These are phyloP conservation scores for Drosophila peninsularis DNA, from an alignment of 2,888 invertebrate genomes.

Conservation along the genomic window DNA sequence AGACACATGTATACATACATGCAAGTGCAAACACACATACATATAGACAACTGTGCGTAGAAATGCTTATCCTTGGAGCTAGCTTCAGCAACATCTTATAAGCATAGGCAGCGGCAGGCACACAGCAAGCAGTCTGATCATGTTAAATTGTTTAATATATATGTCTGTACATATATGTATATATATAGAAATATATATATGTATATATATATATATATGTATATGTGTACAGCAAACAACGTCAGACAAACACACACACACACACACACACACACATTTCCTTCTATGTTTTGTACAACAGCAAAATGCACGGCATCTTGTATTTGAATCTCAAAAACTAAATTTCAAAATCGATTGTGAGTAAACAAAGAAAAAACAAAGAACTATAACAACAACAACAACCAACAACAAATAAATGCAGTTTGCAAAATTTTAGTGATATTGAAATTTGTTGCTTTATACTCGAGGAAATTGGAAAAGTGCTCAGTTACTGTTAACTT, in stretches of 20 bases:
- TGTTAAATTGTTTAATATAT: conserved; percentile 42
- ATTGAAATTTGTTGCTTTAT: conserved; percentile 27
- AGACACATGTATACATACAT: neutral
- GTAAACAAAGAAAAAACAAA: conserved; percentile 9
- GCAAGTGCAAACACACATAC: neutral
- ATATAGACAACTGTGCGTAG: neutral
- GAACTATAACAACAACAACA: conserved; percentile 10
- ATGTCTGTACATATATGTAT: conserved; percentile 9
- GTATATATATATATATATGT: conserved; percentile 16
- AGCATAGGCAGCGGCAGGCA: neutral
- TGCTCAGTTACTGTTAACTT: no score
- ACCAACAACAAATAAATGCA: conserved; percentile 54
- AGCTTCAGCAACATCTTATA: neutral
- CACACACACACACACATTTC: conserved; percentile 22
- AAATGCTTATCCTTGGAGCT: neutral
- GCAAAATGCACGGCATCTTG: conserved; percentile 39
- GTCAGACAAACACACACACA: conserved; percentile 7
- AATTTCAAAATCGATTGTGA: conserved; percentile 31
- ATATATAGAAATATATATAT: conserved; percentile 6
- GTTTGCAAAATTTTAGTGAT: conserved; percentile 65
- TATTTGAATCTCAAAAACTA: conserved; percentile 44
- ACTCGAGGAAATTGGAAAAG: neutral
- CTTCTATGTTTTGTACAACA: conserved; percentile 60
- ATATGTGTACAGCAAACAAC: neutral
- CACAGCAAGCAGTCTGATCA: conserved; percentile 42